Base-by-base conservation (phyloP, 2,888 invertebrate genomes). In the Papilio demoleus region DNA sequence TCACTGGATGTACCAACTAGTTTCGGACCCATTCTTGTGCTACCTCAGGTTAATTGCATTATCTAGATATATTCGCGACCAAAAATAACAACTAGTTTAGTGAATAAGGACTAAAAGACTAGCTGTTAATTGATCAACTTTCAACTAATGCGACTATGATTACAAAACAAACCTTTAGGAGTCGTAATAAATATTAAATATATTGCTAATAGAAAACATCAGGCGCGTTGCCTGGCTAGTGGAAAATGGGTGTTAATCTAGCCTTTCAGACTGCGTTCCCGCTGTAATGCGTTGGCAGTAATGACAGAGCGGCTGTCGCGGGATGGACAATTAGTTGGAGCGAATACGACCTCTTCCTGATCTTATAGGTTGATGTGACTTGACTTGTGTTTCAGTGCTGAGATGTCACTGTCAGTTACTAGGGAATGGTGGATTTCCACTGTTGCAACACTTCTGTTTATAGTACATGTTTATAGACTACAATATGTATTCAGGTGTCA, bases 201-300 rank as follows among this genome's bases (percentile, higher is more conserved):
- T 9, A 42, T 17, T 5, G 9, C 2, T 42, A 8, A 8, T 45
- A 45, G 2, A 3, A 45, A 17, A 2, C 9, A 38, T 14, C 4
- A 12, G 12, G 42, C 17, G 8, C 9, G 42, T 47, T 0, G 22
- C 3, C 22, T 4, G 0, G 47, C 12, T 22, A 22, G 47, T 47
- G 47, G 47, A 47, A 45, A 47, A 4, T 2, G 1, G 12, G 22
- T n/a, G 47, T 22, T 76, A 71, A 73, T n/a, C n/a, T n/a, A n/a
- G n/a, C 67, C 73, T 77, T 81, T 84, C 79, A 80, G 78, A 72
- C 74, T 79, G 76, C 76, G 78, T 78, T 77, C 72, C 70, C 61
- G 69, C 75, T 73, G 78, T 78, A 82, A 84, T 80, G 80, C 79
- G 78, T 77, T 72, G 78, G 71, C 67, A 62, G 72, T 75, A 74